Evolutionary conservation across 2,888 invertebrate genomes (phyloP).

Genomic region (Cabera pusaria): DNA sequence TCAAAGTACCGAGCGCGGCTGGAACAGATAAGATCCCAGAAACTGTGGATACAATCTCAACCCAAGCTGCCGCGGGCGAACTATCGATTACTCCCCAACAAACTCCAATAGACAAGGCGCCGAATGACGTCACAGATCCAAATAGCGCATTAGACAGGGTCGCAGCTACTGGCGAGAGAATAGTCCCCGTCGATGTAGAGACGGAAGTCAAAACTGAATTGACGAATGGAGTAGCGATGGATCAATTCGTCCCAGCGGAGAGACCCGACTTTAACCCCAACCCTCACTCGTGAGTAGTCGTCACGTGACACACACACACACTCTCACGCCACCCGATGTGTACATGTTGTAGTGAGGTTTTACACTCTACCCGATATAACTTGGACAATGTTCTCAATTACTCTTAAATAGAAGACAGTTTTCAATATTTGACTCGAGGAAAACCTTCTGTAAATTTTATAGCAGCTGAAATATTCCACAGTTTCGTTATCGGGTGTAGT

Average conservation of each 20-base stretch:
- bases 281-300: slow-evolving; percentile 80
- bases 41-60: too few relatives aligned
- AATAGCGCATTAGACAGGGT: slow-evolving; percentile 10
- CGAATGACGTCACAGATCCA: slow-evolving; percentile 2
- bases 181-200: slow-evolving; percentile 34
- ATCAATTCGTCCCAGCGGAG: slow-evolving; percentile 57
- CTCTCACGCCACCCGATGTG: slow-evolving; percentile 46
- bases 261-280: slow-evolving; percentile 71
- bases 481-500: too few relatives aligned
- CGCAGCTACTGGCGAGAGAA: slow-evolving; percentile 32
- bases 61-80: too few relatives aligned
- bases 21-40: neutral
- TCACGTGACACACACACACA: slow-evolving; percentile 50
- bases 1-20: too few relatives aligned
- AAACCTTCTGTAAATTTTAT: too few relatives aligned
- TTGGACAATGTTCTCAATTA: slow-evolving; percentile 17
- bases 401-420: too few relatives aligned
- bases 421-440: too few relatives aligned
- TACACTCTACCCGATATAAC: slow-evolving; percentile 30
- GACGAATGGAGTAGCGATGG: slow-evolving; percentile 30
- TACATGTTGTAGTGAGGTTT: slow-evolving; percentile 38
- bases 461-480: too few relatives aligned
- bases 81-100: slow-evolving; percentile 12
- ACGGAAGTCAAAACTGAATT: slow-evolving; percentile 16
- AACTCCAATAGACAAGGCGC: slow-evolving; percentile 22